Evolutionary conservation across 2,888 invertebrate species (phyloP).

Genomic region (Ectobius pallidus): DNA sequence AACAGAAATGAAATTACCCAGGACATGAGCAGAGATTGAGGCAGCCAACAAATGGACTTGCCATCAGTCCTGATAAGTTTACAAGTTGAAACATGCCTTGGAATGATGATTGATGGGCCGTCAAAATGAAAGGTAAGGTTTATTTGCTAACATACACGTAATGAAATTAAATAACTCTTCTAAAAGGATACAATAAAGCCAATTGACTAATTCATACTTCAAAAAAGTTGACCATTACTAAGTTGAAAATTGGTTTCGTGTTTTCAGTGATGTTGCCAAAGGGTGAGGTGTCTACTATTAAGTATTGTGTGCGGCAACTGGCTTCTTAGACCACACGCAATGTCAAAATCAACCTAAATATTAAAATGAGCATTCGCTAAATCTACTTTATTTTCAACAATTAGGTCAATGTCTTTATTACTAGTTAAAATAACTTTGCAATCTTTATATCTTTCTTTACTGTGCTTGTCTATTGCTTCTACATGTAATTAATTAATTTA

Average conservation of each 20-base stretch:
- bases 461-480: no score
- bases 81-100: not conserved
- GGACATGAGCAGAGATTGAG: no score
- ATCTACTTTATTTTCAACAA: no score
- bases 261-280: not conserved
- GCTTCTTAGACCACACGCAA: not conserved
- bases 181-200: not conserved
- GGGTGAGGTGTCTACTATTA: not conserved
- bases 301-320: not conserved
- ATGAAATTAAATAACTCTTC: not conserved
- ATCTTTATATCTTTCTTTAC: no score
- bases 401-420: no score
- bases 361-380: not conserved
- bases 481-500: no score
- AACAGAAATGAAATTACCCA: no score
- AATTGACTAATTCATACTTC: conserved; percentile 5
- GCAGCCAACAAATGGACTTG: not conserved
- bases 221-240: not conserved
- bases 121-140: not conserved
- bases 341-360: not conserved
- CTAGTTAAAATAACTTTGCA: no score
- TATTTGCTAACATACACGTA: not conserved
- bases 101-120: not conserved
- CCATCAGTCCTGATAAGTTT: not conserved
- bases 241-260: not conserved